Evolutionary conservation across 2,797 vertebrate genomes (phyloP).

Genomic region (Pseudochaenichthys georgianus): DNA sequence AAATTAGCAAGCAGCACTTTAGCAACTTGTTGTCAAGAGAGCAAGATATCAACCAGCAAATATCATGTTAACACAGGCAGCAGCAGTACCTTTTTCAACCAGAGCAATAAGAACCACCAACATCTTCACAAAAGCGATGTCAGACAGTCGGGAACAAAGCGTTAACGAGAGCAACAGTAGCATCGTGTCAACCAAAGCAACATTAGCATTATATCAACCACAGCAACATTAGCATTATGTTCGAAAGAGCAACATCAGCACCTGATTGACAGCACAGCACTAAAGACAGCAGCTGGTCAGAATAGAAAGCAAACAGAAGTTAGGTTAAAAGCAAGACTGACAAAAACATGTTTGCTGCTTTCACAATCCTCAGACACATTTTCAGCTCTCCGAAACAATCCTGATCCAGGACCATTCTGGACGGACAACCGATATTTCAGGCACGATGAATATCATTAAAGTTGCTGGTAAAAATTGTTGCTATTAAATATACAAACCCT

Average conservation of each 20-base stretch:
- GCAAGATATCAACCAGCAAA: constrained; percentile 46
- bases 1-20: constrained; percentile 37
- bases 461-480: background rate
- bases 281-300: constrained; percentile 61
- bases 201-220: constrained; percentile 36
- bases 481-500: constrained; percentile 1
- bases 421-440: background rate
- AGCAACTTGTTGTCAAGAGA: constrained; percentile 24
- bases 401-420: background rate
- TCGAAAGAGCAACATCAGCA: constrained; percentile 58
- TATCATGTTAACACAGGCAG: constrained; percentile 35
- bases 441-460: background rate
- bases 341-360: background rate
- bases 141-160: constrained; percentile 12
- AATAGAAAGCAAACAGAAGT: constrained; percentile 56
- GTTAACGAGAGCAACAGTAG: constrained; percentile 36
- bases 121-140: constrained; percentile 38
- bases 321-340: constrained; percentile 40
- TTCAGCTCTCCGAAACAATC: background rate
- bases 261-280: constrained; percentile 55
- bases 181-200: constrained; percentile 30
- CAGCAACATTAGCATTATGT: constrained; percentile 49
- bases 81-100: constrained; percentile 35
- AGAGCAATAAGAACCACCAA: constrained; percentile 38
- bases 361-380: background rate